Conservation (phyloP, 2,113 vertebrate genomes). For the Rhodinocichla rosea region DNA sequence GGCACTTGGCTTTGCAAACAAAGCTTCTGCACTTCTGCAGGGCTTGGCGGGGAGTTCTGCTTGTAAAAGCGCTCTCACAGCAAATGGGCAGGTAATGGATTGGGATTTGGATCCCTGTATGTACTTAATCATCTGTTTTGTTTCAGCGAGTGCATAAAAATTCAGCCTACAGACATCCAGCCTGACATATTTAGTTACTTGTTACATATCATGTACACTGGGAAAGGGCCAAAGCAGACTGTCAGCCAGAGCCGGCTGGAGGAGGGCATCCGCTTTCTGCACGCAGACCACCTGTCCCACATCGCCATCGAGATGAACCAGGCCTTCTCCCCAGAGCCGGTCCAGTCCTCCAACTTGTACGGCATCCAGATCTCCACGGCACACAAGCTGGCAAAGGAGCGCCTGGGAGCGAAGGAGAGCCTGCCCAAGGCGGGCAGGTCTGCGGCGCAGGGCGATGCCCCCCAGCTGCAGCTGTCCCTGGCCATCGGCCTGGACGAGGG, state of each 20-base stretch:
- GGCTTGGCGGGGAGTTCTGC: neutral
- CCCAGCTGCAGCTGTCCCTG: conserved; percentile 81
- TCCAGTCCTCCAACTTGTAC: conserved; percentile 93
- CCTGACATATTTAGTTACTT: conserved; percentile 98
- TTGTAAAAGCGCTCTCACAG: fast-evolving
- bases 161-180: conserved; percentile 96
- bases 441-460: conserved; percentile 64
- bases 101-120: neutral
- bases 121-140: conserved; percentile 36
- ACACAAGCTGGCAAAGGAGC: conserved; percentile 82
- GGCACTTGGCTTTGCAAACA: neutral
- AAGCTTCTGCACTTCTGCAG: neutral
- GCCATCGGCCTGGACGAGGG: conserved; percentile 83
- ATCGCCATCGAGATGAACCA: conserved; percentile 77
- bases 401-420: conserved; percentile 71
- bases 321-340: conserved; percentile 73
- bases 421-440: conserved; percentile 62
- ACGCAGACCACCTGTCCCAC: conserved; percentile 89
- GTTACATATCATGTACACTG: conserved; percentile 97
- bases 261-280: conserved; percentile 95
- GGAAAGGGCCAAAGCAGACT: conserved; percentile 88
- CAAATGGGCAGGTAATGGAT: neutral
- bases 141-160: conserved; percentile 97
- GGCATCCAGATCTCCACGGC: conserved; percentile 95
- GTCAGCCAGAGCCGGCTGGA: conserved; percentile 90